Base-by-base conservation (phyloP, 1,140 invertebrate species). In the Formica selysi region DNA sequence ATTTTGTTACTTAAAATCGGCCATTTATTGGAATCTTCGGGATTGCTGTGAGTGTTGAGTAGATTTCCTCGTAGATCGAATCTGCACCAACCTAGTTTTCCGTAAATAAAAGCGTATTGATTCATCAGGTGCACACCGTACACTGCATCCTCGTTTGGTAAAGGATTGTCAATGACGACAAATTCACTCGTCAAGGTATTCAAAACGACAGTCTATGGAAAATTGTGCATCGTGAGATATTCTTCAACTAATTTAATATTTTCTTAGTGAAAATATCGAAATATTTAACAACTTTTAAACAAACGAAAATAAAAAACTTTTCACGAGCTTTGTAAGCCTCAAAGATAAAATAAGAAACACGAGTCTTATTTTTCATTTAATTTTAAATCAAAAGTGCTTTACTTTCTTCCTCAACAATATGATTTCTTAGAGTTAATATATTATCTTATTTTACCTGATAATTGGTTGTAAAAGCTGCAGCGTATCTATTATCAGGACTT, bases 401-500 rank as follows among this genome's bases (percentile, higher is more conserved):
- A 22, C 7, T 22, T 19, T 13, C 0, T 76, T 44, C n/a, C 11
- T 32, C 11, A 19, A 44, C 1, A 57, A 64, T 62, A 2, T 16
- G 16, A 16, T 29, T 78, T 44, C 11, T 78, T n/a, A 32, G 19
- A 78, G 19, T 76, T 29, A 74, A 74, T 48, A 79, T 29, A n/a
- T 22, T 29, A 78, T 16, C 7, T 78, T 67, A 74, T 64, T 16
- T 94, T 94, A 97, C 97, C 95, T 99, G 98, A 95, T 99, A 98
- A 93, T 99, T 99, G 91, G 99, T 99, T 1, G 99, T 99, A 92
- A 97, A 99, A 5, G 99, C 98, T n/a, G 98, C 98, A 1, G 98
- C 98, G 96, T 98, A 99, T 94, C 98, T 98, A 93, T 99, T 99
- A 93, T 99, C 98, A 0, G 98, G 98, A 86, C 98, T 99, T 8